phyloP scores from a whole-genome alignment of 1,140 invertebrate species.

The Trachelipus rathkii region DNA sequence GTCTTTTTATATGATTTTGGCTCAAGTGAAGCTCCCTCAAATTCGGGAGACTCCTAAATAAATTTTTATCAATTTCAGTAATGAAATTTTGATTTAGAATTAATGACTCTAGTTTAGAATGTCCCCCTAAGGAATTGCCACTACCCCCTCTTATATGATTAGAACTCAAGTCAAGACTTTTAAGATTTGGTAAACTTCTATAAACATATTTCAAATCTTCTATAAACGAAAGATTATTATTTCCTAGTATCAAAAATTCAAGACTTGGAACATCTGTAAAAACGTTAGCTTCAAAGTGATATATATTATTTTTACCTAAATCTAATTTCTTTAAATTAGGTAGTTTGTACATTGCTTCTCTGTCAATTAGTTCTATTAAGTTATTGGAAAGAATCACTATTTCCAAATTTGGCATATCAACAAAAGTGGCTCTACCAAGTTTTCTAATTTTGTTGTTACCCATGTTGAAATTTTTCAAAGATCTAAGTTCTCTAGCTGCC shows the following conservation, averaged over 20 bases:
- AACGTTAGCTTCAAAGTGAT: slow-evolving; percentile 71
- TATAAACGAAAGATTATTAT: slow-evolving; percentile 70
- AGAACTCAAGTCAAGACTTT: slow-evolving; percentile 68
- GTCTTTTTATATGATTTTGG: slow-evolving; percentile 63
- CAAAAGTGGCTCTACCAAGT: slow-evolving; percentile 70
- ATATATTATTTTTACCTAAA: slow-evolving; percentile 72
- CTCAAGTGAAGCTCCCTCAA: slow-evolving; percentile 70
- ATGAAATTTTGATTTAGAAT: slow-evolving; percentile 75
- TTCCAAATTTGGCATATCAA: slow-evolving; percentile 67
- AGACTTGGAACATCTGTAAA: slow-evolving; percentile 64
- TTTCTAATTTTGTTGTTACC: slow-evolving; percentile 66
- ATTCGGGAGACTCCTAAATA: slow-evolving; percentile 73
- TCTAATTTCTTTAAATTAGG: slow-evolving; percentile 67
- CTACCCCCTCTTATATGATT: slow-evolving; percentile 68
- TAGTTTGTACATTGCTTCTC: slow-evolving; percentile 72
- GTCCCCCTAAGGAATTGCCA: slow-evolving; percentile 67
- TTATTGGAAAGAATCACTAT: slow-evolving; percentile 68
- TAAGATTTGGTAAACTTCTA: slow-evolving; percentile 68
- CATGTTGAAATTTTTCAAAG: slow-evolving; percentile 63
- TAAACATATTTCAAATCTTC: slow-evolving; percentile 55
- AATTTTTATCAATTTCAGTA: slow-evolving; percentile 65
- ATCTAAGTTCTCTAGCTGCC: slow-evolving; percentile 67
- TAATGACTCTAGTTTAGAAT: slow-evolving; percentile 70
- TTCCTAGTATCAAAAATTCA: slow-evolving; percentile 69
- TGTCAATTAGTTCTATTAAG: slow-evolving; percentile 66